Evolutionary conservation across 2,113 vertebrate genomes (phyloP), one percentile per base, ranked within the genome.

Genomic region (Pseudorasbora parva): DNA sequence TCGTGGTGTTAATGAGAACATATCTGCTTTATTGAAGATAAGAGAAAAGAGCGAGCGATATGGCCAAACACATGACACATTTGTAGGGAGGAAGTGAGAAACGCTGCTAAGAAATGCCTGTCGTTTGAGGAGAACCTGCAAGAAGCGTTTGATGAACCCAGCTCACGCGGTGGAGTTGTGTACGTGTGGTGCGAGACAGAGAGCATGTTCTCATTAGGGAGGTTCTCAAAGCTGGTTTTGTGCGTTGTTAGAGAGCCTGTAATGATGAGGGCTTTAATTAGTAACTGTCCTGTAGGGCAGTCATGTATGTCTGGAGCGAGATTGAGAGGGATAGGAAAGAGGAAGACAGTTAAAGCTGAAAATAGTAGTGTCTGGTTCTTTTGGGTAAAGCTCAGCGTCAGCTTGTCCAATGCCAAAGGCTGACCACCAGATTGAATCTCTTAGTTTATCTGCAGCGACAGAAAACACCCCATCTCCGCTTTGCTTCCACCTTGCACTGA

Each of bases 191-290:
- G 84, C 25, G 68, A 64, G 56, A 64, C 11, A 12, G 69, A 59
- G 60, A 71, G 49, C 25, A 14, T 60, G 33, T 62, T 30, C 33
- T 64, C 41, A 25, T 85, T 72, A 74, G 3, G 57, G 78, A 45
- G 64, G 41, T 57, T 57, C 60, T 72, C 30, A 57, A 45, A 37
- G 45, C 45, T 68, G 30, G 60, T 66, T 64, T 47, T 69, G 41
- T 54, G 47, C 41, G 49, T 74, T 47, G 41, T 74, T 64, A 77
- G 43, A 41, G 81, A 54, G 69, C 27, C 54, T 83, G 59, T 78
- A 78, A 56, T 17, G 56, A 74, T 87, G 45, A 64, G 27, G 60
- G 43, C 78, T 74, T 73, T 84, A 82, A 83, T 85, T 82, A 79
- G 66, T 59, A 15, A 33, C 10, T 66, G 23, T 81, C 72, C 47